Evolutionary conservation across 37 sponge, comb jelly and placozoan species (phyloP).

Genomic region (Lycopodina hypogea): DNA sequence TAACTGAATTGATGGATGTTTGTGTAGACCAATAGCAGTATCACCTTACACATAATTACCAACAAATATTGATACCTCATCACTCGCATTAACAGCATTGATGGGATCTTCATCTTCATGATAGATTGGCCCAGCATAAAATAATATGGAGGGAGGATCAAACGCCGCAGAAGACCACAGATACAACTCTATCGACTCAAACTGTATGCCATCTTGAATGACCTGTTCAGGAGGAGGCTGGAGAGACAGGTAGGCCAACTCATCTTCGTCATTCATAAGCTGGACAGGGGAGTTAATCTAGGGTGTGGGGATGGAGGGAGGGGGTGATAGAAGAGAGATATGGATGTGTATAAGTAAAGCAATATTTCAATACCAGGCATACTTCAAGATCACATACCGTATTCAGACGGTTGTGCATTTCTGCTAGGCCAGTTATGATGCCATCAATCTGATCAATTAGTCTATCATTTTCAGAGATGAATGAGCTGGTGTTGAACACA

Average conservation of each 20-base stretch:
- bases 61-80: too few relatives aligned
- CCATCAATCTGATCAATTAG: slow-evolving; percentile 39
- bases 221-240: slow-evolving; percentile 48
- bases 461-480: slow-evolving; percentile 18
- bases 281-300: slow-evolving; percentile 46
- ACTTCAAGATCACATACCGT: slow-evolving; percentile 11
- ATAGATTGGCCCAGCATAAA: slow-evolving; percentile 53
- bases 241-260: slow-evolving; percentile 38
- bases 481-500: slow-evolving; percentile 4
- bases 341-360: not conserved
- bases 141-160: slow-evolving; percentile 12
- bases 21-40: too few relatives aligned
- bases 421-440: slow-evolving; percentile 28
- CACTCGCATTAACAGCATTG: not conserved
- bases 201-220: slow-evolving; percentile 29
- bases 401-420: slow-evolving; percentile 26
- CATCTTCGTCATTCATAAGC: not conserved
- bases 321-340: too few relatives aligned
- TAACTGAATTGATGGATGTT: too few relatives aligned
- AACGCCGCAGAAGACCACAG: slow-evolving; percentile 6
- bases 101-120: not conserved
- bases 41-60: too few relatives aligned
- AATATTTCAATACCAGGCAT: too few relatives aligned
- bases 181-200: slow-evolving; percentile 50
- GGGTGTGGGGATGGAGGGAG: not conserved